Evolutionary conservation across 2,113 vertebrate genomes (phyloP).

Genomic region (Glaucidium brasilianum): DNA sequence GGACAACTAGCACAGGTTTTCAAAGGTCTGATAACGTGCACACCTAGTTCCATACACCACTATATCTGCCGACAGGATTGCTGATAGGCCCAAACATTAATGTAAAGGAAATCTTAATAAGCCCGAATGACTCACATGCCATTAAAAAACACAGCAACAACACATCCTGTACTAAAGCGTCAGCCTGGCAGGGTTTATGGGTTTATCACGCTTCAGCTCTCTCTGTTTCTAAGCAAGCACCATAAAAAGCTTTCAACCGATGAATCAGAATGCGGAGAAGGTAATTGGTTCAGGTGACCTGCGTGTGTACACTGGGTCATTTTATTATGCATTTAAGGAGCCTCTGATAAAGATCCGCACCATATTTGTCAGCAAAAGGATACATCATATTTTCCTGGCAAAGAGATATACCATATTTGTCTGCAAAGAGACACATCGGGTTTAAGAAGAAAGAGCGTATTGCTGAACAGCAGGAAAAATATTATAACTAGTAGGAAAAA

Average conservation of each 20-base stretch:
- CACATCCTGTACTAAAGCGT: not conserved
- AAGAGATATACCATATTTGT: not conserved
- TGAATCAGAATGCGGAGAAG: slow-evolving; percentile 15
- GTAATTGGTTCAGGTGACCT: slow-evolving; percentile 11
- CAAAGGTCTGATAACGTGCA: not conserved
- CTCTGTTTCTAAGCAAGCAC: slow-evolving; percentile 29
- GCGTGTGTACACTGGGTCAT: not conserved
- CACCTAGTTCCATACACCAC: not conserved
- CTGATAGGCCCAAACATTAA: not conserved
- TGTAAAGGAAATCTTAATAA: slow-evolving; percentile 8
- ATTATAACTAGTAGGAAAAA: not conserved
- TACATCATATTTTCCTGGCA: not conserved
- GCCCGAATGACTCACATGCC: slow-evolving; percentile 3
- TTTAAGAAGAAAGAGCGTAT: not conserved
- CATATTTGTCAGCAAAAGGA: not conserved
- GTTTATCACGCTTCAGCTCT: not conserved
- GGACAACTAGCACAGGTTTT: not conserved
- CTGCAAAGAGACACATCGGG: not conserved
- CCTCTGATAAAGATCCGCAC: not conserved
- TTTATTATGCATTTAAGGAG: slow-evolving; percentile 33
- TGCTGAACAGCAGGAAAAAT: not conserved
- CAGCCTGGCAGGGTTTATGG: not conserved
- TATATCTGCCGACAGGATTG: not conserved
- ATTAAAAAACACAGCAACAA: not conserved
- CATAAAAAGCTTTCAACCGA: slow-evolving; percentile 38